Evolutionary conservation across 2,797 vertebrate genomes (phyloP), one percentile per base, ranked within the genome.

Genomic region (Anas flavirostris): DNA sequence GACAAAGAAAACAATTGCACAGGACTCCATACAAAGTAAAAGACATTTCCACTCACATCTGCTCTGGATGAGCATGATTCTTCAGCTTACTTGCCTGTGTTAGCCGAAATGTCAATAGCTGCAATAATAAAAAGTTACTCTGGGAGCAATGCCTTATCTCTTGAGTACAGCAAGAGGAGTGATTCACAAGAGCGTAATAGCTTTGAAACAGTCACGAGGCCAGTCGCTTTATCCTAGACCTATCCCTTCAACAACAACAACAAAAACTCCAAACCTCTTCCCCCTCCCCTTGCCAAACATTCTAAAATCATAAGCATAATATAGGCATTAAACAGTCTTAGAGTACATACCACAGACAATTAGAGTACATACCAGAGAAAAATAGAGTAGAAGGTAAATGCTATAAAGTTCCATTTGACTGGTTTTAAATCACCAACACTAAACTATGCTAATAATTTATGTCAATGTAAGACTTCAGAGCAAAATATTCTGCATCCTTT

Each of bases 331-430:
- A 43, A n/a, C 15, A 31, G 12, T 13, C n/a, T 17, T 53, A 50
- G 31, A 58, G 43, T 9, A 43, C 43, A 43, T 43, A 43, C 43
- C 17, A 43, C 43, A 43, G 43, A n/a, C 37, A 63, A 62, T 19
- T 8, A 48, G 31, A 77, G 33, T 16, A 5, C 23, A 22, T 41
- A 29, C 6, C 60, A 44, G 35, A 46, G 31, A 23, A 28, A 46
- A 33, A 21, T 31, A 33, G 16, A 39, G 26, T 68, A 69, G 55
- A 52, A 62, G 55, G 35, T 50, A 62, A 18, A 1, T 28, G 41
- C 8, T 33, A 7, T 12, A 70, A 39, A 33, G 31, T 0, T 2
- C n/a, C 39, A 44, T 41, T 31, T 22, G 9, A n/a, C 5, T 66
- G 43, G 14, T 33, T 84, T 76, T 12, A 37, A 69, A 66, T 58